Base-by-base conservation (phyloP, 2,888 invertebrate genomes). In the Troilus luridus region DNA sequence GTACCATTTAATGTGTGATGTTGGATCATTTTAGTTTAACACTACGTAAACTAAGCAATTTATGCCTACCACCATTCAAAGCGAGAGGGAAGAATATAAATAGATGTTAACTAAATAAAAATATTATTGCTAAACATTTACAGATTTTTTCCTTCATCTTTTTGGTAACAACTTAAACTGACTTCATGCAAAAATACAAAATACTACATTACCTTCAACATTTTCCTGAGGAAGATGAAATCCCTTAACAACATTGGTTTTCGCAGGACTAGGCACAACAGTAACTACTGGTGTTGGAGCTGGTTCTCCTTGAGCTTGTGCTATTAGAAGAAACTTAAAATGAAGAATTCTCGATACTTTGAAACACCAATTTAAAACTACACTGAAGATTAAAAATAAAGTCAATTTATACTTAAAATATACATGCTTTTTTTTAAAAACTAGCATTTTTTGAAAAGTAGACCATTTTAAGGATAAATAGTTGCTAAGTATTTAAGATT, bases 171-270 rank as follows among this genome's bases (percentile, higher is more conserved):
- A 41, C 41, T 41, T 41, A 41, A 41, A 41, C 41, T 64, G 21
- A 24, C 3, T 24, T 24, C 67, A 67, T 67, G 67, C 67, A 67
- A 12, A 24, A 67, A 24, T 10, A 64, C 9, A 24, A 67, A 67
- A 24, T 24, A 67, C 24, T 67, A 2, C 10, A 72, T 90, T 88
- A 91, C 91, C 91, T 91, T 88, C 91, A 81, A 62, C 88, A n/a
- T 90, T 91, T n/a, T 91, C 62, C 19, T 91, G 81, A 56, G 90
- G 91, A 90, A 92, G 91, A 59, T 92, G 91, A 88, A 93, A 93
- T 58, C 93, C 93, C 90, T 93, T 93, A 72, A 92, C 90, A 21
- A 93, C 91, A 62, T 90, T 91, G 58, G 88, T 91, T 91, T 92
- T 92, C 12, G 92, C 89, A 17, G 92, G 92, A 41, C 92, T 92